Evolutionary conservation across 2,888 invertebrate species (phyloP), one percentile per base, ranked within the genome.

Genomic region (Eilema caniola): DNA sequence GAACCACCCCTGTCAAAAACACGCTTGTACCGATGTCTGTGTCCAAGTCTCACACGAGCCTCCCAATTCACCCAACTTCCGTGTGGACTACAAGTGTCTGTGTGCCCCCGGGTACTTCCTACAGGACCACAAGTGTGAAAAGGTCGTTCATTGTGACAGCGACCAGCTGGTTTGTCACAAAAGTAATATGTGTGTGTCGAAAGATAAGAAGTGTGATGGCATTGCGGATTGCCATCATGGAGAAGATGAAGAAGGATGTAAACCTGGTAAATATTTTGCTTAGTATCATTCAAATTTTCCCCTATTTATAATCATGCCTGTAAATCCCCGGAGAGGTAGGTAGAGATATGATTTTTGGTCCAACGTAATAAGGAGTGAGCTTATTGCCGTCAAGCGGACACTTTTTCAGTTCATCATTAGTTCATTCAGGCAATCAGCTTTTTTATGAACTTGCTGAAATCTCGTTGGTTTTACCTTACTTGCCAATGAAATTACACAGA

Each of bases 1-100:
- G 7, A 85, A 77, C 61, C 97, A 97, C 88, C 95, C 95, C 0
- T 98, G 98, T 82, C 93, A 94, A 41, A 96, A 96, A 74, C 96
- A 96, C 57, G 96, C 96, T 1, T 98, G 98, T 83, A 97, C 97
- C 3, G 97, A 98, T 86, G 90, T 98, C 14, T 98, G 98, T 84
- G 95, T 97, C 3, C 95, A 96, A 70, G 86, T 77, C 5, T 68
- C 88, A 59, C 87, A 86, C 60, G 64, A 62, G 7, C 73, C 69
- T 20, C 79, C 79, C 11, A 77, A 81, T 28, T 63, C 69, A 53
- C 71, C 71, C 23, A 47, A 24, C 16, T 70, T 69, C 31, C 65
- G 70, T 14, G 64, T 86, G 75, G 82, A 81, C 0, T 92, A 91
- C 77, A 88, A 89, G 8, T 96, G 96, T 73, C 85, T 96, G 0